Base-by-base conservation (phyloP, 2,797 vertebrate genomes). In the Parambassis ranga region DNA sequence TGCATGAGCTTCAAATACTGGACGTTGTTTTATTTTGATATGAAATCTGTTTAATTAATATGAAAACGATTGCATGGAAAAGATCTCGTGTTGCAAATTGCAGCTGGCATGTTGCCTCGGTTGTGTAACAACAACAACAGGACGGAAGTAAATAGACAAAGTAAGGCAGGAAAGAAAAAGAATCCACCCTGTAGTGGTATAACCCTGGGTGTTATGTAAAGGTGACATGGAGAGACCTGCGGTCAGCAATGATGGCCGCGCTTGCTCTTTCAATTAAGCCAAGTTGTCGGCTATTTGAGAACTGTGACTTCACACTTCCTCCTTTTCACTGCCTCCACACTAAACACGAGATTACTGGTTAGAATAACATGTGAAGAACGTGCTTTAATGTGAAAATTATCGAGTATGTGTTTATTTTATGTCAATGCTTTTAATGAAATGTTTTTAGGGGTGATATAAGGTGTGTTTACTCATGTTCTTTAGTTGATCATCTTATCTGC, bases 151-250 rank as follows among this genome's bases (percentile, higher is more conserved):
- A 28, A 27, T 36, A 27, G 24, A 51, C 46, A 18, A n/a, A 8
- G 10, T 5, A 11, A 26, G 24, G 46, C 20, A 46, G 41, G 36
- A 62, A n/a, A 46, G 46, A 66, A 56, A 50, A 36, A 50, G 56
- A 68, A 27, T 50, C 13, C 5, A 20, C 44, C 51, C 52, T 10
- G 59, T 44, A 23, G 53, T 32, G 42, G 13, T 61, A 2, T 41
- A n/a, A 19, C n/a, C 24, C 41, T 10, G 24, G 15, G 11, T 67
- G 73, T 88, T 84, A 83, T 32, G 49, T 77, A 87, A 84, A 77
- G 68, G 79, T 67, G 77, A 85, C 71, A 67, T 20, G 19, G 65
- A 70, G 64, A 63, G 43, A 62, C 71, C 31, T 35, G 64, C 22
- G 13, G 61, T 70, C 67, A 68, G 64, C 66, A 55, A 10, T 38